phyloP scores from a whole-genome alignment of 2,113 vertebrate genomes.

The Andinoacara biseriatus region DNA sequence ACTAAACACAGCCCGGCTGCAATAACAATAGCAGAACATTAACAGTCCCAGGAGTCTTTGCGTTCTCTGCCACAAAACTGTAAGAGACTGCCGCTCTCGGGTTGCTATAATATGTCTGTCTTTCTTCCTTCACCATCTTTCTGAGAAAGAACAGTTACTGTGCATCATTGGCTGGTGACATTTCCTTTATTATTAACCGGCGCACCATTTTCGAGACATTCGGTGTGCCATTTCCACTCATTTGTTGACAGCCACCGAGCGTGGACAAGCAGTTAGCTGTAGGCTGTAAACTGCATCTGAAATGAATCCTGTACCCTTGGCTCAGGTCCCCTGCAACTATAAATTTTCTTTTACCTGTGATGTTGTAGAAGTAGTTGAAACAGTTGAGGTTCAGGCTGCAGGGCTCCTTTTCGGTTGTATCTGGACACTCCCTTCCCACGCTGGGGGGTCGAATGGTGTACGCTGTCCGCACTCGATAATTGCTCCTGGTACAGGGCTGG shows the following conservation, averaged over 20 bases:
- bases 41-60: background rate
- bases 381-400: slow-evolving; percentile 95
- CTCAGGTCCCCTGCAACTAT: too few species aligned
- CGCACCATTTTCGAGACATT: background rate
- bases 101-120: background rate
- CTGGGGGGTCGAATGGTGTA: slow-evolving; percentile 85
- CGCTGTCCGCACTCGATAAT: slow-evolving; percentile 83
- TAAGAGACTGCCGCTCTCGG: too few species aligned
- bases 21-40: background rate
- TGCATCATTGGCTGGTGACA: background rate
- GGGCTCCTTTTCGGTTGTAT: slow-evolving; percentile 82
- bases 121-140: background rate
- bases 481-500: slow-evolving; percentile 90
- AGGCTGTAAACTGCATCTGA: background rate
- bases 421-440: slow-evolving; percentile 86
- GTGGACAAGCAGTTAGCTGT: background rate
- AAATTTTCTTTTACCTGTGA: slow-evolving; percentile 85
- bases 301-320: too few species aligned
- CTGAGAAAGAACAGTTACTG: background rate
- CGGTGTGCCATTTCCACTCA: background rate
- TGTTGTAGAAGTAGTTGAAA: slow-evolving; percentile 96
- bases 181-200: background rate
- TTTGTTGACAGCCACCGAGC: background rate
- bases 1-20: background rate
- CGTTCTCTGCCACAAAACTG: background rate